These are phyloP conservation scores for Corapipo altera DNA, from an alignment of 2,113 vertebrate genomes.

Conservation along the genomic window DNA sequence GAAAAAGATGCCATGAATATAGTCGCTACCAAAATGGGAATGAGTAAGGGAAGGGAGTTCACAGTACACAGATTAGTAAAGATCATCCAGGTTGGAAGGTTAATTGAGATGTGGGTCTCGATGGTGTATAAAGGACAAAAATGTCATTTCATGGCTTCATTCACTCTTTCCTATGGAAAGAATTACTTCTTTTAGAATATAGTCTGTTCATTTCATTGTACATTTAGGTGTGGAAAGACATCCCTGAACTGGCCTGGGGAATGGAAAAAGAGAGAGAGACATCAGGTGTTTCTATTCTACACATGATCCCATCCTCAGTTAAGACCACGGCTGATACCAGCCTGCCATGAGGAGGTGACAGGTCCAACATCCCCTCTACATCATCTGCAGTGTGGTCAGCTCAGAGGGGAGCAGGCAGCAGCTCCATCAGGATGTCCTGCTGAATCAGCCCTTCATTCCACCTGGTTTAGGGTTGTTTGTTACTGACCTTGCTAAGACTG, in stretches of 20 bases:
- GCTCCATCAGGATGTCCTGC: accelerated
- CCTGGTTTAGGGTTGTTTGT: not conserved
- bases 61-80: not conserved
- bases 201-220: not conserved
- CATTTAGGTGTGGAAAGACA: not conserved
- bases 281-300: not conserved
- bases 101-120: not conserved
- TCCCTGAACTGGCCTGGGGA: not conserved
- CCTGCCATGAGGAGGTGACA: not conserved
- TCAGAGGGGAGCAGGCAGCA: not conserved
- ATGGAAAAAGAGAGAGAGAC: not conserved
- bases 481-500: not conserved
- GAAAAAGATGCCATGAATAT: not conserved
- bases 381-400: not conserved
- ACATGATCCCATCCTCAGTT: not conserved
- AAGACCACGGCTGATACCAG: not conserved
- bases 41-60: not conserved
- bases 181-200: not conserved
- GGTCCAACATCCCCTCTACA: not conserved
- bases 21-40: not conserved
- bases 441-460: not conserved
- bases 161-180: not conserved
- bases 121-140: not conserved
- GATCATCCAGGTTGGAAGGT: not conserved
- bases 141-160: not conserved